Evolutionary conservation across 1,140 invertebrate species (phyloP), one percentile per base, ranked within the genome.

Genomic region (Lutraria rhynchaena): DNA sequence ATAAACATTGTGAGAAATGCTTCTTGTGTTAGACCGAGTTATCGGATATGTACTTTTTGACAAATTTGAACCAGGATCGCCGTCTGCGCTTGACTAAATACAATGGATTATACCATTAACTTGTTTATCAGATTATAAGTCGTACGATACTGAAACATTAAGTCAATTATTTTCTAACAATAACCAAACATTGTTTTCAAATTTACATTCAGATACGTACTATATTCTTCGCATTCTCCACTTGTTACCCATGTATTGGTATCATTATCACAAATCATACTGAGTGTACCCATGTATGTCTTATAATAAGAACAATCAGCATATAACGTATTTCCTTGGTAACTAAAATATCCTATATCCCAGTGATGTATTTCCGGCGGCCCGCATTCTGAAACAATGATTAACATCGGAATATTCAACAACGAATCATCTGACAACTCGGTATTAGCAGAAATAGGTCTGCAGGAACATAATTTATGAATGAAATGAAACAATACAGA

Each of bases 201-300:
- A n/a, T n/a, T n/a, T n/a, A n/a, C n/a, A n/a, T n/a, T n/a, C n/a
- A n/a, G n/a, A n/a, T 60, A 60, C 58, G 24, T 17, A 60, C 58
- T 60, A 19, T 60, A 60, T 60, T 60, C 58, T 19, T 60, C 22
- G 19, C 58, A 60, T 60, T 60, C 58, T 60, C 58, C 58, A 3
- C 31, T 29, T 29, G 58, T 60, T 29, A 60, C 33, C 58, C 58
- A 60, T 3, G 24, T 13, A 17, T 60, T 17, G 4, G 58, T 60
- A 22, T 5, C 58, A 29, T 60, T 60, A 35, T 60, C 58, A 35
- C 58, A 60, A 3, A 29, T 60, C 58, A 60, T n/a, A 7, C 19
- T 19, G 3, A 60, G 58, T 4, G 33, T 35, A 27, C 58, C 58
- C 17, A 60, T 29, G 31, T 60, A 60, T 4, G 24, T 60, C 24